These are phyloP conservation scores for Carollia perspicillata DNA, from an alignment of 2,113 vertebrate species.

Conservation along the genomic window DNA sequence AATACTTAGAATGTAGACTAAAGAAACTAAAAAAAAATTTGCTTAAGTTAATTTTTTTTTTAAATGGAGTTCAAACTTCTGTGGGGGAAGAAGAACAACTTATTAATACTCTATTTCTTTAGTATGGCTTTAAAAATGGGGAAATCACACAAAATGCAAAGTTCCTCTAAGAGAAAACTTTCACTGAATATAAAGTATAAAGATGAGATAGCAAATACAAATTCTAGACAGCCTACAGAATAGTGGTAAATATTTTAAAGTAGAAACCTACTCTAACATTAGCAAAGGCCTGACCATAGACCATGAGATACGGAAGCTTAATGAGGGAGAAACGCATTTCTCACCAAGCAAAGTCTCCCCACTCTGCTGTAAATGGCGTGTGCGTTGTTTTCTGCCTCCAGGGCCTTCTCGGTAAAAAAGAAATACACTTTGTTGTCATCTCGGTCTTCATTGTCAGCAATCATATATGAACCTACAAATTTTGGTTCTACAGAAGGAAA, in stretches of 20 bases:
- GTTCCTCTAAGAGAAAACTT: background rate
- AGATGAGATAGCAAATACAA: background rate
- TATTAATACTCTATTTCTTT: background rate
- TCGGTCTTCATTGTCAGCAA: conserved; percentile 94
- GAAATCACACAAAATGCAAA: background rate
- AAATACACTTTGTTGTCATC: conserved; percentile 97
- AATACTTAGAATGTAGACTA: background rate
- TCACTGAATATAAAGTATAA: background rate
- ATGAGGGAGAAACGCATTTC: background rate
- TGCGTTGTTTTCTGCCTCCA: conserved; percentile 84
- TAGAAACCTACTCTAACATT: background rate
- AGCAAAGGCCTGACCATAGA: background rate
- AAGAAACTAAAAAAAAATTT: background rate
- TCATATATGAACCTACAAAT: conserved; percentile 92
- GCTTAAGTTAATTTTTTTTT: background rate
- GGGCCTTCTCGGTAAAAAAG: conserved; percentile 95
- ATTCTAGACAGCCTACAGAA: background rate
- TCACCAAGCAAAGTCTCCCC: conserved; percentile 92
- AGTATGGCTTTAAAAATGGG: background rate
- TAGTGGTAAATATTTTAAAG: background rate
- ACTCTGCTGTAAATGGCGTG: conserved; percentile 90
- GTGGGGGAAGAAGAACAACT: background rate
- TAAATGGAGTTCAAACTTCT: background rate
- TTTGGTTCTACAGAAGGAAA: conserved; percentile 88
- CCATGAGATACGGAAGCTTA: background rate